phyloP scores from a whole-genome alignment of 2,797 vertebrate genomes.

The Squalus acanthias region DNA sequence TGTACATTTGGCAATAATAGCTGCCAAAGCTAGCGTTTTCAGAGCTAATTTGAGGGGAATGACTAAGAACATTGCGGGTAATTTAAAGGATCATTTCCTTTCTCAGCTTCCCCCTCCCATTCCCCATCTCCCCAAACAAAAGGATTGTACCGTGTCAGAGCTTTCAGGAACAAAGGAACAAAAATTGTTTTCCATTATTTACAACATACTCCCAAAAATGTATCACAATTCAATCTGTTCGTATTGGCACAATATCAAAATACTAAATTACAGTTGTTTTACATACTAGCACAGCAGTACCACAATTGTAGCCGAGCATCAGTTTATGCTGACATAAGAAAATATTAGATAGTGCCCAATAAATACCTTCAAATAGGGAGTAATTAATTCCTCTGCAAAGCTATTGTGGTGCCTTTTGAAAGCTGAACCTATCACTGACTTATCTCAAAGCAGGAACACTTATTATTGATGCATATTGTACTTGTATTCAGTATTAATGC shows the following conservation, averaged over 20 bases:
- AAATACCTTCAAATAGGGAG: background rate
- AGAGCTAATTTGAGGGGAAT: background rate
- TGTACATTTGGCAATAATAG: background rate
- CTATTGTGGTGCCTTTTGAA: slow-evolving; percentile 6
- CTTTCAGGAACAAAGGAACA: background rate
- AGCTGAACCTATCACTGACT: slow-evolving; percentile 15
- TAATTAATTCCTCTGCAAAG: slow-evolving; percentile 1
- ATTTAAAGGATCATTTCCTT: background rate
- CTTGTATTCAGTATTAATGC: slow-evolving; percentile 14
- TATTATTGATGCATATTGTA: slow-evolving; percentile 31
- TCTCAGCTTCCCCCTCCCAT: background rate
- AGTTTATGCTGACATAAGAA: background rate
- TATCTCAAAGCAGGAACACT: slow-evolving; percentile 22
- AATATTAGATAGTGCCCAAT: slow-evolving; percentile 6
- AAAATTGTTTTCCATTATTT: background rate
- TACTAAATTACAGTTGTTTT: background rate
- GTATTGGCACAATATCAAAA: background rate
- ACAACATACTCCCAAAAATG: background rate
- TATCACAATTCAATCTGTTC: background rate
- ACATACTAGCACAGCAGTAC: background rate
- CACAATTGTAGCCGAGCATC: background rate
- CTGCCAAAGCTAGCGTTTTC: background rate
- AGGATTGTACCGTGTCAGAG: background rate
- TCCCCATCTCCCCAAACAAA: background rate
- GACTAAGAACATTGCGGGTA: background rate